Base-by-base conservation (phyloP, 92 coral and sea anemone genomes). In the Paragorgia papillata region DNA sequence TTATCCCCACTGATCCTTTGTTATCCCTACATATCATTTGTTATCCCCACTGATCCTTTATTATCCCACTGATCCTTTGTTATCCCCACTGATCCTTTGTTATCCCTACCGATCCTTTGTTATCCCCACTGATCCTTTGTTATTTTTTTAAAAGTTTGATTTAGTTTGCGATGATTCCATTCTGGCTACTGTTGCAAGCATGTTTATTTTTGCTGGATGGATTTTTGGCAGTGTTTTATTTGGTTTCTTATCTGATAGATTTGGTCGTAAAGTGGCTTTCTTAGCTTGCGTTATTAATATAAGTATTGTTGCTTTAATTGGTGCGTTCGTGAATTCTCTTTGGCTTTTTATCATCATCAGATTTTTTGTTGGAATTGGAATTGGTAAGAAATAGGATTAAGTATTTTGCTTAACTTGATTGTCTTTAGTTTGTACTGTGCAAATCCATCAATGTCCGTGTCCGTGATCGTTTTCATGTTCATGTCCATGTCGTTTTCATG, bases 201-300 rank as follows among this genome's bases (percentile, higher is more conserved):
- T 87, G 57, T 43, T 85, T 5, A 82, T 84, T 30, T 87, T 87
- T 39, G 69, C 86, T 66, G 91, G 91, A 7, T 83, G 85, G 85
- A 61, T 80, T 37, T 21, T 84, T 46, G 88, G 88, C 9, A 84
- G 85, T 40, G 58, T 87, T 20, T 19, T 87, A 59, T 80, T 85
- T 31, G 88, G 91, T 40, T 87, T 77, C 44, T 74, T 87, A n/a
- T 73, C 91, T 8, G 91, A 87, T 61, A 87, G 71, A 62, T 87
- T 79, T 75, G 91, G 91, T 22, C 80, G 91, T 18, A 87, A 87
- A 39, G 82, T 84, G 3, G 85, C 88, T 12, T 67, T 83, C 69
- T 80, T 66, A 37, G 62, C 85, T 54, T 54, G 73, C 40, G 88
- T 83, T 61, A 67, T 80, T 26, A 56, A 84, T 21, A 87, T 87